These are phyloP conservation scores for Drosophila burlai DNA, from an alignment of 1,140 invertebrate species.

Conservation along the genomic window DNA sequence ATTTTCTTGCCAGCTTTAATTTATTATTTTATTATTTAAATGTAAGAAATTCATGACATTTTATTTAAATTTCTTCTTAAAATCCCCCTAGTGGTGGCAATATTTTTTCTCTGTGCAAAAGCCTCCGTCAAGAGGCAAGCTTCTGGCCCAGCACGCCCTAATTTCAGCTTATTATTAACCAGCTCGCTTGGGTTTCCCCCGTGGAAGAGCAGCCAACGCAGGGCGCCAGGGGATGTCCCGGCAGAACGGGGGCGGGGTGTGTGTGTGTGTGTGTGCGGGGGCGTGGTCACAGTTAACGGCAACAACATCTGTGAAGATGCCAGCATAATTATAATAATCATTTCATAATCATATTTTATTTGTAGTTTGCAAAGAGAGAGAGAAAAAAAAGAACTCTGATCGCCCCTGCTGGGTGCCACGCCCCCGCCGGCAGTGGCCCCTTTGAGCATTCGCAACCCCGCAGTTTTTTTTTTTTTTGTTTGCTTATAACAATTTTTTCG, in stretches of 20 bases:
- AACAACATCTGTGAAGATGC: slow-evolving; percentile 84
- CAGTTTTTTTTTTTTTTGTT: slow-evolving; percentile 37
- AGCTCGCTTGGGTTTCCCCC: slow-evolving; percentile 51
- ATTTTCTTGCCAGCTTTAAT: too few relatives aligned
- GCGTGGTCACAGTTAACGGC: slow-evolving; percentile 78
- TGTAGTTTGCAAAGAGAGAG: slow-evolving; percentile 53
- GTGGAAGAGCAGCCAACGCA: background rate
- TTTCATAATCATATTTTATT: slow-evolving; percentile 84
- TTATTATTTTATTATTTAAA: background rate
- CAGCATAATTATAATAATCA: slow-evolving; percentile 84
- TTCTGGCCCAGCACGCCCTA: slow-evolving; percentile 62
- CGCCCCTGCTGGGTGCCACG: slow-evolving; percentile 21
- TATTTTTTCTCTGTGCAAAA: slow-evolving; percentile 9
- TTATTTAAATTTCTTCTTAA: background rate
- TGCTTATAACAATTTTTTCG: slow-evolving; percentile 50
- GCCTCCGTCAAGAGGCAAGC: background rate
- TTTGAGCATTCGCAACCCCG: slow-evolving; percentile 38
- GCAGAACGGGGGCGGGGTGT: background rate
- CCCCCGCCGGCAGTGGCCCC: slow-evolving; percentile 25
- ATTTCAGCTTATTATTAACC: slow-evolving; percentile 80
- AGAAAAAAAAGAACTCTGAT: background rate
- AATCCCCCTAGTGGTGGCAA: background rate
- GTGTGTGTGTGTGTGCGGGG: slow-evolving; percentile 26
- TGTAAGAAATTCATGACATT: background rate
- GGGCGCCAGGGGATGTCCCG: slow-evolving; percentile 3